Evolutionary conservation across 2,888 invertebrate genomes (phyloP).

Genomic region (Drosophila nr. medialis): DNA sequence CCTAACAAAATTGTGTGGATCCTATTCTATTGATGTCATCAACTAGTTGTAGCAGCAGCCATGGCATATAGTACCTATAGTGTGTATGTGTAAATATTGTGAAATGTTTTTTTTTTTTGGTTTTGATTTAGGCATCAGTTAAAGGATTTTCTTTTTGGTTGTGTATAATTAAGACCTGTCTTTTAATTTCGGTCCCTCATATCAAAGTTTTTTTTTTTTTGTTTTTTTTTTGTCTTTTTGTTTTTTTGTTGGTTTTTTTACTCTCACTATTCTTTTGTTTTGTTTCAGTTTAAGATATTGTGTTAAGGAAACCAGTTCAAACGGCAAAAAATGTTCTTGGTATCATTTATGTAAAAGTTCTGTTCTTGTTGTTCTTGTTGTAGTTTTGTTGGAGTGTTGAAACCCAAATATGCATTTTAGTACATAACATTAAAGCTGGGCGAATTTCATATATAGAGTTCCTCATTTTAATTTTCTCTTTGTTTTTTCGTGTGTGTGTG

Average conservation of each 20-base stretch:
- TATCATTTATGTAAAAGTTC: constrained; percentile 32
- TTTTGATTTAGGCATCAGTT: constrained; percentile 26
- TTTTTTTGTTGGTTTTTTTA: constrained; percentile 16
- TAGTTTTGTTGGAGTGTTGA: constrained; percentile 59
- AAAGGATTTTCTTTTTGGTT: constrained; percentile 30
- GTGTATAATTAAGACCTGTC: constrained; percentile 77
- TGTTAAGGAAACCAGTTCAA: constrained; percentile 75
- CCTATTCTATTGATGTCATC: constrained; percentile 5
- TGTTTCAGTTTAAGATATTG: constrained; percentile 45
- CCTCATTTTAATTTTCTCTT: background rate
- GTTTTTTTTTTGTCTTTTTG: constrained; percentile 16
- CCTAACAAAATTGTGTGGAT: constrained; percentile 15
- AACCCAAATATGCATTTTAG: constrained; percentile 71
- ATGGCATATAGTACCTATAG: constrained; percentile 14
- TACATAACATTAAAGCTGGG: constrained; percentile 76
- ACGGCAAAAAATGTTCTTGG: constrained; percentile 49
- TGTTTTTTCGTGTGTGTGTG: background rate
- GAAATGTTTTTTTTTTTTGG: constrained; percentile 14
- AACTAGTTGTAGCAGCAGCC: constrained; percentile 7
- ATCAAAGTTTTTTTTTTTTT: constrained; percentile 64
- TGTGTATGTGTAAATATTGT: constrained; percentile 19
- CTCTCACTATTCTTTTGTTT: constrained; percentile 26
- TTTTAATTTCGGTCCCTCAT: constrained; percentile 78
- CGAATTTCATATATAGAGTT: constrained; percentile 40
- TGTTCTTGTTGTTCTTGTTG: constrained; percentile 23